Percentiles rank a stretch among this genome's conserved stretches.
Conservation (phyloP, 2,797 vertebrate genomes). For the Thamnophis elegans region DNA sequence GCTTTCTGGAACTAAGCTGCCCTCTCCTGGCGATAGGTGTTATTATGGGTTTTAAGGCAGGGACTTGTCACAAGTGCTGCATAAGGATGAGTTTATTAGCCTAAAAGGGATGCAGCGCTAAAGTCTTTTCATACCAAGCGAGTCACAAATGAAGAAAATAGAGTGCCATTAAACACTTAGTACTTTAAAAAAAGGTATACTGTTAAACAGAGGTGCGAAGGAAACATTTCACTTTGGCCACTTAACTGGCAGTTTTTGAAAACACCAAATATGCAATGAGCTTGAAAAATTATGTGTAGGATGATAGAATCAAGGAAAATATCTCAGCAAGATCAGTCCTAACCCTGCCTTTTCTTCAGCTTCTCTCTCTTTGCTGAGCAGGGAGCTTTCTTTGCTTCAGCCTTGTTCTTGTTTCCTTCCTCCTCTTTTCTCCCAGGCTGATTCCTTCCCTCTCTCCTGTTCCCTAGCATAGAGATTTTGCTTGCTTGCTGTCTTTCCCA, state of each 20-base stretch:
- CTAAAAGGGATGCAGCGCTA: background rate
- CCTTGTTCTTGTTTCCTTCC: background rate
- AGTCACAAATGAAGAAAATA: background rate
- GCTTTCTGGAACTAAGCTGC: background rate
- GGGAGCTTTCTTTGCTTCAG: background rate
- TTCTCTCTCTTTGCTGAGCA: background rate
- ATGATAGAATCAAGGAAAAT: background rate
- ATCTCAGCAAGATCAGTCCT: background rate
- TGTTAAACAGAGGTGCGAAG: background rate
- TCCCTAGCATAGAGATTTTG: background rate
- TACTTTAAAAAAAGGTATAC: background rate
- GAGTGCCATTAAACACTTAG: background rate
- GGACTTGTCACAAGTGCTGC: background rate
- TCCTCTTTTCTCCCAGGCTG: background rate
- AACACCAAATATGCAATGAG: background rate
- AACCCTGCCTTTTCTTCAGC: background rate
- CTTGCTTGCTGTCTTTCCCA: background rate
- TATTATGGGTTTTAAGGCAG: background rate
- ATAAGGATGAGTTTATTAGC: background rate
- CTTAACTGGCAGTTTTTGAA: background rate
- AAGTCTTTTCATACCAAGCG: background rate
- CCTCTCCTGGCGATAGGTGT: background rate
- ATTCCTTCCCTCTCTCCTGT: background rate
- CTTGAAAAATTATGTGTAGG: background rate
- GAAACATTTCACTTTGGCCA: background rate